phyloP scores from a whole-genome alignment of 2,888 invertebrate genomes.

The Drosophila kanekoi region DNA sequence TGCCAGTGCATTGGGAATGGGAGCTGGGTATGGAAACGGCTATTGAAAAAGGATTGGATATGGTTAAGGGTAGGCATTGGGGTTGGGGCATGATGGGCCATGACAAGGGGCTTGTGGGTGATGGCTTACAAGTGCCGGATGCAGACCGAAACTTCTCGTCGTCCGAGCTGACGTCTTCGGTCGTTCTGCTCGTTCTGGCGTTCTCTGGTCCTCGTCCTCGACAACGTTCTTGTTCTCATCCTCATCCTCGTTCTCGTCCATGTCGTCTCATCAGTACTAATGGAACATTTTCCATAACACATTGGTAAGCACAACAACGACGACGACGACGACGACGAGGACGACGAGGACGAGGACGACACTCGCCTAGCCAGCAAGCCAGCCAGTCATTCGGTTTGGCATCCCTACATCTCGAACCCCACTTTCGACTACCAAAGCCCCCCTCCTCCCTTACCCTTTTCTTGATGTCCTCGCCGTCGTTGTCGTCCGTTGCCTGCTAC shows the following conservation, averaged over 20 bases:
- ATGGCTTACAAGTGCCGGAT: constrained; percentile 36
- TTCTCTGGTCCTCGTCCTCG: constrained; percentile 18
- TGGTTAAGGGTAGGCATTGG: not conserved
- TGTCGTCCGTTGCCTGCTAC: constrained; percentile 63
- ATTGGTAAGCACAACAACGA: constrained; percentile 64
- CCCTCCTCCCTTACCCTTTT: not conserved
- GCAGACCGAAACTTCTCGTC: constrained; percentile 38
- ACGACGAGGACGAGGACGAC: constrained; percentile 41
- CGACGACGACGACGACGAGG: constrained; percentile 23
- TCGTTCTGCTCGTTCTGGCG: constrained; percentile 11
- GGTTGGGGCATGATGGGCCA: not conserved
- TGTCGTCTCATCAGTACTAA: constrained; percentile 79
- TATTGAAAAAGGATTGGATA: constrained; percentile 20
- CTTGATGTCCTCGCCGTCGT: constrained; percentile 34
- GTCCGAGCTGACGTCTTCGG: constrained; percentile 41
- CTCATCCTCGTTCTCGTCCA: constrained; percentile 25
- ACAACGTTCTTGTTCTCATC: too few species aligned
- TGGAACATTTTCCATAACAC: constrained; percentile 80
- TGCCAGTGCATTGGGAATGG: constrained; percentile 18
- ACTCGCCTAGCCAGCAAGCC: constrained; percentile 37
- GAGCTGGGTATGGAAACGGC: constrained; percentile 26
- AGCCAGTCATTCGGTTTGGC: constrained; percentile 39
- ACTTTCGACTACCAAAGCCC: not conserved
- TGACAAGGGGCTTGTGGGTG: constrained; percentile 1
- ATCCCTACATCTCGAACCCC: constrained; percentile 1